Percentiles rank a stretch among this genome's conserved stretches.
Conservation (phyloP, 2,797 vertebrate species). For the Eptatretus atami region DNA sequence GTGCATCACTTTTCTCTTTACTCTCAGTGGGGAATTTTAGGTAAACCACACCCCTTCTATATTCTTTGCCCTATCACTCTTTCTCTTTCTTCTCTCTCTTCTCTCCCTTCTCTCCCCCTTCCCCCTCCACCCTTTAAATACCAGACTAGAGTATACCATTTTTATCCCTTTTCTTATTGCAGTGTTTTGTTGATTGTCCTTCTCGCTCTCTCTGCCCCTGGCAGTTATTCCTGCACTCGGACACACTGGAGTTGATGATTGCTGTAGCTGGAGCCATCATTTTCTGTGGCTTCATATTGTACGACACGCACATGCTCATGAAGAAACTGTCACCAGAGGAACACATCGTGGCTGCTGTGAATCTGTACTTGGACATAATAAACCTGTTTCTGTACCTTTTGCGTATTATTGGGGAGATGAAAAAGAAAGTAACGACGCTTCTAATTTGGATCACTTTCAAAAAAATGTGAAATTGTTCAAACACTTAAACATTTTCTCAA, state of each 20-base stretch:
- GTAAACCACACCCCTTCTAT: too few species aligned
- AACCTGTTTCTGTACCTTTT: constrained; percentile 65
- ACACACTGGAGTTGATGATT: constrained; percentile 29
- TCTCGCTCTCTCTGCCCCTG: constrained; percentile 9
- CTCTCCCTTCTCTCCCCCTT: too few species aligned
- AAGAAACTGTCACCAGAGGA: constrained; percentile 75
- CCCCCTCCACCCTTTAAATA: too few species aligned
- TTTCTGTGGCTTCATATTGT: constrained; percentile 82
- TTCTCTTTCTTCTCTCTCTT: too few species aligned
- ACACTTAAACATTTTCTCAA: too few species aligned
- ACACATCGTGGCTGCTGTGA: constrained; percentile 60
- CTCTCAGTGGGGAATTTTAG: too few species aligned
- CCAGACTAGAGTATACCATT: too few species aligned
- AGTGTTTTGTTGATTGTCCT: constrained; percentile 7
- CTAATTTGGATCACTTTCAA: too few species aligned
- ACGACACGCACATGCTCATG: constrained; percentile 58
- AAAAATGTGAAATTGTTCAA: too few species aligned
- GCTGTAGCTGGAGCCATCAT: constrained; percentile 40
- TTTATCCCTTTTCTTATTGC: background rate
- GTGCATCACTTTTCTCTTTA: too few species aligned
- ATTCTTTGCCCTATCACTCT: too few species aligned
- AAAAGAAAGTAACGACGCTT: too few species aligned
- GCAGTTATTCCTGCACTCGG: constrained; percentile 43
- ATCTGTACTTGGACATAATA: constrained; percentile 64
- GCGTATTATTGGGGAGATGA: constrained; percentile 10